Conservation (phyloP, 2,888 invertebrate genomes). For the Tachina grossa region DNA sequence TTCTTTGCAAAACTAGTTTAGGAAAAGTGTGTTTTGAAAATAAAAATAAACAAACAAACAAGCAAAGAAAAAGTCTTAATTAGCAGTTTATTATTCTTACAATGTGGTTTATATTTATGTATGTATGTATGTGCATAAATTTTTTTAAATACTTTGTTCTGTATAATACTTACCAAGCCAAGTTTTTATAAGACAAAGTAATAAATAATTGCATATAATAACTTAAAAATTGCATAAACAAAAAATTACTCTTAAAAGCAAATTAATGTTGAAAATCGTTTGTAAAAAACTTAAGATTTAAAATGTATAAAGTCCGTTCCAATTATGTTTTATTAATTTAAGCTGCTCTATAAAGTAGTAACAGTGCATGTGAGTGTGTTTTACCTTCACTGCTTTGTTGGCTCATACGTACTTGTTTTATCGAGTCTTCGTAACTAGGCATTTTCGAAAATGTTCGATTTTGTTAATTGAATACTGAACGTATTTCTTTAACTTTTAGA, state of each 20-base stretch:
- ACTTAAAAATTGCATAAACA: slow-evolving; percentile 33
- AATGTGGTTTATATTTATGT: slow-evolving; percentile 13
- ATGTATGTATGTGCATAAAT: not conserved
- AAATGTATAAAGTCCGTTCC: slow-evolving; percentile 15
- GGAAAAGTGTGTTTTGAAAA: not conserved
- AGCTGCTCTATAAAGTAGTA: not conserved
- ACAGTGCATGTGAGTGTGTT: no score
- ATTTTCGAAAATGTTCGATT: no score
- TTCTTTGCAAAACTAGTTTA: not conserved
- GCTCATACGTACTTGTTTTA: no score
- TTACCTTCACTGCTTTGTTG: no score
- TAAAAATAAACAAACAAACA: not conserved
- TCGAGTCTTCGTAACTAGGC: no score
- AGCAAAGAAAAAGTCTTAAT: not conserved
- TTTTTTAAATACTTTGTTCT: slow-evolving; percentile 31
- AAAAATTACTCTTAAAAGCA: slow-evolving; percentile 6
- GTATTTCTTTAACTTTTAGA: no score
- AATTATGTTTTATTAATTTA: not conserved
- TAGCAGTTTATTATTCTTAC: not conserved
- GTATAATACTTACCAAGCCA: slow-evolving; percentile 2
- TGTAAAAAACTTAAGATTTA: not conserved
- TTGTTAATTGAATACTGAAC: no score
- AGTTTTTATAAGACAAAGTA: slow-evolving; percentile 5
- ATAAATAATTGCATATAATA: slow-evolving; percentile 56
- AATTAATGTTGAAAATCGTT: slow-evolving; percentile 23